Conservation (phyloP, 2,113 vertebrate species). For the Microtus richardsoni region DNA sequence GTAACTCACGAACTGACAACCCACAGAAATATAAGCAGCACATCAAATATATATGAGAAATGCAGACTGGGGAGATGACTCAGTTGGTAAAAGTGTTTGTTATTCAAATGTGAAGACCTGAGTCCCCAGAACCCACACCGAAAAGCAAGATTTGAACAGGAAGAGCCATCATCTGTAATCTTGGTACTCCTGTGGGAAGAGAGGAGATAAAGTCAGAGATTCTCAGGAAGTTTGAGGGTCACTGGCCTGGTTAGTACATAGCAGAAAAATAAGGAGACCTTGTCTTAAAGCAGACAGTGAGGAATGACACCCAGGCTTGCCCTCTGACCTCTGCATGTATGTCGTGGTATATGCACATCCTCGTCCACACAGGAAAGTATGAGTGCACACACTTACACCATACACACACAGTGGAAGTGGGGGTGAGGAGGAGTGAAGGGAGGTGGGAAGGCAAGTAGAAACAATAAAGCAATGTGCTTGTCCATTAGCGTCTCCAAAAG, state of each 20-base stretch:
- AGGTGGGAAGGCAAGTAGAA: not conserved
- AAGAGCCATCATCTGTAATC: not conserved
- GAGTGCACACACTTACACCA: not conserved
- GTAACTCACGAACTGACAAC: not conserved
- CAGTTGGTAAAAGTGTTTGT: too few species aligned
- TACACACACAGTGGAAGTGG: not conserved
- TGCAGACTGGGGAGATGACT: not conserved
- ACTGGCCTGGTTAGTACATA: not conserved
- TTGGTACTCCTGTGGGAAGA: not conserved
- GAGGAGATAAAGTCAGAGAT: not conserved
- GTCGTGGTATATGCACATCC: not conserved
- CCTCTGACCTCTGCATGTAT: not conserved
- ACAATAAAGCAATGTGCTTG: not conserved
- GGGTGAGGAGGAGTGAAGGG: too few species aligned
- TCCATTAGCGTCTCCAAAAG: not conserved
- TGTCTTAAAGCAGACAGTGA: not conserved
- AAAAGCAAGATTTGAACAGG: not conserved
- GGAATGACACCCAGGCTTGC: not conserved
- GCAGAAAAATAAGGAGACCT: too few species aligned
- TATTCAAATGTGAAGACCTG: too few species aligned
- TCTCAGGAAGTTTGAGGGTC: not conserved
- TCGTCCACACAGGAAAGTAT: not conserved
- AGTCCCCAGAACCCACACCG: not conserved
- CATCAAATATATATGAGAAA: slow-evolving; percentile 19
- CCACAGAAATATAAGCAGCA: not conserved